A percentile compares a stretch with the other conserved stretches of the same genome.
These are phyloP conservation scores for Himalopsyche anomala DNA, from an alignment of 2,888 invertebrate species.

Conservation along the genomic window DNA sequence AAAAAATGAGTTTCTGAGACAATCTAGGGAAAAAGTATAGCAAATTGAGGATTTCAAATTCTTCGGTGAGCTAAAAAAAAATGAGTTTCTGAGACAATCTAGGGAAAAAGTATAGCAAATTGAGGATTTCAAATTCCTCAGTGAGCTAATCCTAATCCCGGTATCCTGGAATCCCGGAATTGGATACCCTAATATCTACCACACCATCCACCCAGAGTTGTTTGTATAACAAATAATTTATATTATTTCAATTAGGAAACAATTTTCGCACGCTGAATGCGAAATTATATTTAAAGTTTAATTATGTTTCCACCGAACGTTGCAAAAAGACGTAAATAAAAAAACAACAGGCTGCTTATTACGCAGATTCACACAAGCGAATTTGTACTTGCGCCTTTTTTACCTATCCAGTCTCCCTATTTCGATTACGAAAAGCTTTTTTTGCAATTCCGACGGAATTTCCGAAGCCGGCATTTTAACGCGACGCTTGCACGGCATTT, in stretches of 20 bases:
- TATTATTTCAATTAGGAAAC: constrained; percentile 36
- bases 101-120: no score
- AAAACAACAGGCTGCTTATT: constrained; percentile 32
- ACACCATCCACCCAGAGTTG: no score
- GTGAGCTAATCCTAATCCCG: no score
- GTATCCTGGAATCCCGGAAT: no score
- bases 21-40: no score
- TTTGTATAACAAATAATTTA: neutral
- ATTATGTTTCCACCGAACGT: constrained; percentile 12
- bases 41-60: no score
- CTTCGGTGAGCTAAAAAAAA: no score
- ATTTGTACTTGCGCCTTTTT: constrained; percentile 29
- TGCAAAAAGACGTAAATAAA: constrained; percentile 38
- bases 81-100: no score
- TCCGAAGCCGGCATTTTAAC: neutral
- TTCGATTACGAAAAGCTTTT: constrained; percentile 35
- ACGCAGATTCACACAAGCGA: neutral
- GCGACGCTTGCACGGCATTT: constrained; percentile 45
- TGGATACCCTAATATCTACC: no score
- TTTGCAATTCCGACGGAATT: constrained; percentile 20
- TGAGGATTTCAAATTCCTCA: no score
- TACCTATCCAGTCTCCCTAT: constrained; percentile 1
- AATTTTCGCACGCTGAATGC: neutral
- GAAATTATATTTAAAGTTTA: constrained; percentile 26
- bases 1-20: no score